Percentiles rank a stretch among this genome's conserved stretches.
These are phyloP conservation scores for Saccostrea echinata DNA, from an alignment of 1,140 invertebrate species.

Conservation along the genomic window DNA sequence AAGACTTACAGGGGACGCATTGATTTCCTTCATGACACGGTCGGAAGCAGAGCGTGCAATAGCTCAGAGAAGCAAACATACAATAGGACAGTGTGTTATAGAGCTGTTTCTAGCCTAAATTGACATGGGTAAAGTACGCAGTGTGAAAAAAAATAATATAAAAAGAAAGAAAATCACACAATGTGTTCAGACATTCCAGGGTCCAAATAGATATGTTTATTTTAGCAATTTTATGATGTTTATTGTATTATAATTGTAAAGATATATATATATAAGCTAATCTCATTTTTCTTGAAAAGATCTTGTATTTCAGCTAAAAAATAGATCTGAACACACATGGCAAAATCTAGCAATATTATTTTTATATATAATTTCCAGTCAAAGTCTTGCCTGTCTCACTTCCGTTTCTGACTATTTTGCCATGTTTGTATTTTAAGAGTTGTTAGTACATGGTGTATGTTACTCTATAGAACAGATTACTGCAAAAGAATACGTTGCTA, in stretches of 20 bases:
- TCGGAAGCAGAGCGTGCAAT: constrained; percentile 84
- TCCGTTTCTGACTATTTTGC: constrained; percentile 1
- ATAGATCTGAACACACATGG: constrained; percentile 12
- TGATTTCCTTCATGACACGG: constrained; percentile 82
- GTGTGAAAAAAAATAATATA: background rate
- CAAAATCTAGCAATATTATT: constrained; percentile 13
- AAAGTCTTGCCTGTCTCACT: constrained; percentile 31
- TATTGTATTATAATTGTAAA: constrained; percentile 18
- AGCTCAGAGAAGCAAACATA: constrained; percentile 81
- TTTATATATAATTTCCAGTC: background rate
- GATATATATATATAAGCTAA: background rate
- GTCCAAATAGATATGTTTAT: constrained; percentile 32
- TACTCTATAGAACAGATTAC: background rate
- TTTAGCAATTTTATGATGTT: constrained; percentile 17
- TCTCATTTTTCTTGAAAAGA: background rate
- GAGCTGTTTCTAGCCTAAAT: constrained; percentile 78
- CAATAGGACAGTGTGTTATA: constrained; percentile 83
- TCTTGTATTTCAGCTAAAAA: background rate
- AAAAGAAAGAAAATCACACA: constrained; percentile 8
- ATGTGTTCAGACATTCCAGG: constrained; percentile 28
- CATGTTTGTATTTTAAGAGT: constrained; percentile 4
- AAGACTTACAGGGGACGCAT: constrained; percentile 82
- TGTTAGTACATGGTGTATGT: background rate
- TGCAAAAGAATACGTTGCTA: background rate
- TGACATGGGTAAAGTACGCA: constrained; percentile 22